These are phyloP conservation scores for Scyliorhinus canicula DNA, from an alignment of 2,797 vertebrate genomes.

Conservation along the genomic window DNA sequence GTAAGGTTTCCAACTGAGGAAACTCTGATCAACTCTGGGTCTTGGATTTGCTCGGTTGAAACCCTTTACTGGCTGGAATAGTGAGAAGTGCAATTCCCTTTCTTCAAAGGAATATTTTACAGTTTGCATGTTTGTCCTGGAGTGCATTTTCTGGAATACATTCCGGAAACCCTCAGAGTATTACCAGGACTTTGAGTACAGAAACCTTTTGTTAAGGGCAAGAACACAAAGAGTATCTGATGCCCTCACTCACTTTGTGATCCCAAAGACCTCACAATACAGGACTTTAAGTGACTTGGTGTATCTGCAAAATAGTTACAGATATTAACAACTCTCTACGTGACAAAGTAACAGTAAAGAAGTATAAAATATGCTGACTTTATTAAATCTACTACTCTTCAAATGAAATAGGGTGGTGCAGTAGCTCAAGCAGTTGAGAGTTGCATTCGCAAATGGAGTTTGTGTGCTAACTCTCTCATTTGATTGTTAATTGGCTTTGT, in stretches of 20 bases:
- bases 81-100: neutral
- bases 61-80: too few relatives aligned
- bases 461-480: neutral
- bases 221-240: neutral
- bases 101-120: neutral
- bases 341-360: neutral
- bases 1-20: too few relatives aligned
- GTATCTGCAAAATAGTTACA: neutral
- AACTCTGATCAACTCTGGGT: too few relatives aligned
- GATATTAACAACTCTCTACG: neutral
- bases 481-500: neutral
- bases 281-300: neutral
- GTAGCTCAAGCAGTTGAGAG: neutral
- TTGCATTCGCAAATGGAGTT: neutral
- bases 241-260: neutral
- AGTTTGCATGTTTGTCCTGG: neutral
- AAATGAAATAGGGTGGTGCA: neutral
- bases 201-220: neutral
- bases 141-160: neutral
- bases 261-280: neutral
- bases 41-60: too few relatives aligned
- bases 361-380: neutral
- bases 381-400: neutral
- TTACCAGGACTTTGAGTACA: neutral
- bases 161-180: neutral